Evolutionary conservation across 1,140 invertebrate species (phyloP).

Genomic region (Zaprionus taronus): DNA sequence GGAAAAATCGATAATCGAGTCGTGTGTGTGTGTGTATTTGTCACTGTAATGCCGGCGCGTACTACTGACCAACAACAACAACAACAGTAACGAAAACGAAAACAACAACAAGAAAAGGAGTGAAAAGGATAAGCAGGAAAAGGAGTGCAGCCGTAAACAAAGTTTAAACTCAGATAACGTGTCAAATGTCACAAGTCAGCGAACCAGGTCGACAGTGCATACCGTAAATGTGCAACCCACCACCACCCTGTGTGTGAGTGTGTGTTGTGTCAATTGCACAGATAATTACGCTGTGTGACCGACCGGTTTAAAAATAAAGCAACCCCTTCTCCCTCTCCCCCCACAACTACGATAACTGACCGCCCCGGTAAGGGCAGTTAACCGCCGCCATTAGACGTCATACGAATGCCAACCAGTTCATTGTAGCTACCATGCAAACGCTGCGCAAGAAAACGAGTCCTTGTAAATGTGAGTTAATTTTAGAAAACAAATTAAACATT

Average conservation of each 20-base stretch:
- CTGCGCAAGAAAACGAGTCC: conserved; percentile 94
- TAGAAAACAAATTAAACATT: conserved; percentile 1
- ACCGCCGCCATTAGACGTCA: conserved; percentile 70
- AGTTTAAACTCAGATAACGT: conserved; percentile 8
- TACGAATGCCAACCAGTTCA: conserved; percentile 76
- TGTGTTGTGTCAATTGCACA: not conserved
- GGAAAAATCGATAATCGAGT: conserved; percentile 73
- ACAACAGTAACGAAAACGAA: conserved; percentile 48
- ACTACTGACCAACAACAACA: conserved; percentile 41
- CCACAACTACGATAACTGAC: conserved; percentile 24
- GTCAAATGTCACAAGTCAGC: conserved; percentile 54
- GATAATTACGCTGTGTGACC: conserved; percentile 24
- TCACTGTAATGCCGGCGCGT: conserved; percentile 60
- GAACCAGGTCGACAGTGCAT: conserved; percentile 35
- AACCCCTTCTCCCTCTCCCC: conserved; percentile 3
- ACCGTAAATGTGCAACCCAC: conserved; percentile 20
- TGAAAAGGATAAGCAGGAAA: conserved; percentile 22
- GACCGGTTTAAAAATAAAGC: conserved; percentile 18
- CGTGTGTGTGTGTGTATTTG: conserved; percentile 35
- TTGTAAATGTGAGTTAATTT: conserved; percentile 92
- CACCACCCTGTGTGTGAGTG: not conserved
- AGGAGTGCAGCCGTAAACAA: conserved; percentile 23
- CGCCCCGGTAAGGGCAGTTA: conserved; percentile 27
- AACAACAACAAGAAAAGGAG: conserved; percentile 35
- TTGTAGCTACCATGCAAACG: conserved; percentile 89